These are phyloP conservation scores for Tyrannus savana DNA, from an alignment of 2,113 vertebrate species.

Conservation along the genomic window DNA sequence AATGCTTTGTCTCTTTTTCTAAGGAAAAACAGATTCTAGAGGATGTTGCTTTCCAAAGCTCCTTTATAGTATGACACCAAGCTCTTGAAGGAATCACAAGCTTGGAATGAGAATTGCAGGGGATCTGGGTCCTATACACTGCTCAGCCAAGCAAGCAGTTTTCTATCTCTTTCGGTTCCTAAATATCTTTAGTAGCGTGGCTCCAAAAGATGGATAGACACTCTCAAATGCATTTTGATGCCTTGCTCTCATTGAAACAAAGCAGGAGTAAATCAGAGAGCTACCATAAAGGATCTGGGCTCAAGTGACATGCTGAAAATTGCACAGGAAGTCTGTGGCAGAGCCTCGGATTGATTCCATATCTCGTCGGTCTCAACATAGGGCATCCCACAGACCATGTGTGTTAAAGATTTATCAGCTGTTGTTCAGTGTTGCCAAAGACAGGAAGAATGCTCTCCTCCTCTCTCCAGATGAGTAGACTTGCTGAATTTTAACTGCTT, in stretches of 20 bases:
- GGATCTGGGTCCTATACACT: not conserved
- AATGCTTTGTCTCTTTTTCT: not conserved
- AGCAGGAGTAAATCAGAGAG: slow-evolving; percentile 11
- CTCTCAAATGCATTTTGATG: slow-evolving; percentile 21
- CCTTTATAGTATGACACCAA: not conserved
- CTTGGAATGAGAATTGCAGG: not conserved
- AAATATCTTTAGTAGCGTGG: not conserved
- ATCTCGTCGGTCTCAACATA: slow-evolving; percentile 15
- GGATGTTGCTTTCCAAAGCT: not conserved
- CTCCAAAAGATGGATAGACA: not conserved
- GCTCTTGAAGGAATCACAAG: not conserved
- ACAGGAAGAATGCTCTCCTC: slow-evolving; percentile 54
- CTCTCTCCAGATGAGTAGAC: slow-evolving; percentile 42
- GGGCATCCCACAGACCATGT: slow-evolving; percentile 60
- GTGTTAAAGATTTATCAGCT: slow-evolving; percentile 68
- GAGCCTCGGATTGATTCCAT: slow-evolving; percentile 55
- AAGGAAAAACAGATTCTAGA: not conserved
- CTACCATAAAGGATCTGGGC: slow-evolving; percentile 23
- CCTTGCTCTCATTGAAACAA: slow-evolving; percentile 9
- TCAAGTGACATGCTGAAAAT: slow-evolving; percentile 39
- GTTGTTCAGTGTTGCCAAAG: slow-evolving; percentile 62
- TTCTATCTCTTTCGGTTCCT: not conserved
- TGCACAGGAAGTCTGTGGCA: slow-evolving; percentile 61
- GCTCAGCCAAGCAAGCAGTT: not conserved
- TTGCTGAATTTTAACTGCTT: slow-evolving; percentile 14